These are phyloP conservation scores for Erinaceus europaeus DNA, from an alignment of 2,113 vertebrate species.

Conservation along the genomic window DNA sequence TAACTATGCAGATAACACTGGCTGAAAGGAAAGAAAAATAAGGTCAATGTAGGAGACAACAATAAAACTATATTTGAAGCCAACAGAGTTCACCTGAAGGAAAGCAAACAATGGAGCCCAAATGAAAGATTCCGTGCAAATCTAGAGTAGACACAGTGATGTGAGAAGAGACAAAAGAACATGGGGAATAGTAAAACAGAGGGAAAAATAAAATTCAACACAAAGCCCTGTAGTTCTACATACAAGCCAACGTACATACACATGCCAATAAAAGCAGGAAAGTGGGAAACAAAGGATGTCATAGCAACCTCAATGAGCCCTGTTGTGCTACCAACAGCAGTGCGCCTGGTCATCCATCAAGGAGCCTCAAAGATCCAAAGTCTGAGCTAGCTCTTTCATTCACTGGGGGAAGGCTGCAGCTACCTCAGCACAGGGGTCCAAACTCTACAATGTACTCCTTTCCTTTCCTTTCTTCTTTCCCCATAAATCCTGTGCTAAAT, in stretches of 20 bases:
- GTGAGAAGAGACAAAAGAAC: constrained; percentile 13
- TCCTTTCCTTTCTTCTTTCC: neutral
- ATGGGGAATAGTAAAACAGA: neutral
- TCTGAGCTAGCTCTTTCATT: too few species aligned
- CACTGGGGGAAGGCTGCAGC: too few species aligned
- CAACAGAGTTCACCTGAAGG: neutral
- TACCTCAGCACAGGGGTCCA: neutral
- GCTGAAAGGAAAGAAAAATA: neutral
- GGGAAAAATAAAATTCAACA: neutral
- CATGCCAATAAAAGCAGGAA: constrained; percentile 5
- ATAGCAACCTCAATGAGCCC: constrained; percentile 54
- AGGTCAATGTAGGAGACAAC: neutral
- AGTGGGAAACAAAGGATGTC: constrained; percentile 66
- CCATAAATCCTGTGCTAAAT: neutral
- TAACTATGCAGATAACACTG: neutral
- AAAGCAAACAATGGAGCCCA: neutral
- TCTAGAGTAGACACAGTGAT: rapidly evolving
- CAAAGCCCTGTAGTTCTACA: neutral
- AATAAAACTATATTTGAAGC: neutral
- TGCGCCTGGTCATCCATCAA: constrained; percentile 6
- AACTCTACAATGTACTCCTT: neutral
- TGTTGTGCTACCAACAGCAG: neutral
- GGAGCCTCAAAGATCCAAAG: neutral
- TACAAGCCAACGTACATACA: constrained; percentile 35
- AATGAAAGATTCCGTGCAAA: neutral